Evolutionary conservation across 2,888 invertebrate species (phyloP), one percentile per base, ranked within the genome.

Genomic region (Hypercompe scribonia): DNA sequence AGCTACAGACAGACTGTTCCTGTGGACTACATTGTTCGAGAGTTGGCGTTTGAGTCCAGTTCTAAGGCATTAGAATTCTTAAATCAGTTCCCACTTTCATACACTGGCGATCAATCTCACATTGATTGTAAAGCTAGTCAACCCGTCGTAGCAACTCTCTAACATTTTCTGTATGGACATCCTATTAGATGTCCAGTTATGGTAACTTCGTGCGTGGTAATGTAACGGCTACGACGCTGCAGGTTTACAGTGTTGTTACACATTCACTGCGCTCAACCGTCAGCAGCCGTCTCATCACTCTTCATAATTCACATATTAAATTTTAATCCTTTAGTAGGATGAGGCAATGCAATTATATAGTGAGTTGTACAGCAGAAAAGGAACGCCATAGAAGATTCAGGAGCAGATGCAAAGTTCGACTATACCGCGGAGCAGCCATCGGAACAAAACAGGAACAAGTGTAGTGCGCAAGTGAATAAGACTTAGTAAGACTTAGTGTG

Each of bases 1-100:
- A 99, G 99, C 97, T 99, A 98, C 97, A 99, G 99, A 90, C 99
- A 98, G 96, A 97, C 96, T 94, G 97, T 99, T 96, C 97, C 98
- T 89, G 97, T 99, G 96, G 97, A 97, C 93, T 98, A 97, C 97
- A 96, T 99, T 96, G 96, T 97, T 92, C 97, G 97, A 94, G 97
- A 98, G 96, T 97, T 99, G 97, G 98, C 98, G 91, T 99, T 99
- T 96, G 97, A 97, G 90, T 97, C 97, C 86, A 96, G 95, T 91
- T 97, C 97, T 93, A 98, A 98, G 94, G 98, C 98, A 95, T 96
- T 97, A 94, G 98, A 98, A 93, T 99, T 99, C 97, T 97, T 99
- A 92, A 96, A 96, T 92, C 97, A 97, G 89, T 97, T 98, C 94
- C 97, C 97, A 94, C 96, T 98, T 90, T 96, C 96, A 88, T 97